phyloP scores from a whole-genome alignment of 2,797 vertebrate species.

The Thamnophis elegans region DNA sequence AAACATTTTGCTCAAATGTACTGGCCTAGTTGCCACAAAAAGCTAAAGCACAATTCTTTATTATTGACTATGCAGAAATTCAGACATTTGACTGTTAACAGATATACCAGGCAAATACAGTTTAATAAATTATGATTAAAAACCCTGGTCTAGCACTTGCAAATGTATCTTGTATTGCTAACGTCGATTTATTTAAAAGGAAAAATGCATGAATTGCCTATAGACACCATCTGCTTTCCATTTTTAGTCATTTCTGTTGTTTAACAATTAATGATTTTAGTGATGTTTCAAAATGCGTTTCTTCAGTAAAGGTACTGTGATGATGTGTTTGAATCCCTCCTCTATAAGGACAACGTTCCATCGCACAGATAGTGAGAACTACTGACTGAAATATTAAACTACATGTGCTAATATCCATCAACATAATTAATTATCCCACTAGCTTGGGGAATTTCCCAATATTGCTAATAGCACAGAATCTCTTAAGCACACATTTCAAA shows the following conservation, averaged over 20 bases:
- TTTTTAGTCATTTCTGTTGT: background rate
- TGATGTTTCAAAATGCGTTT: background rate
- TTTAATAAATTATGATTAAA: background rate
- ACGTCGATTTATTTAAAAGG: background rate
- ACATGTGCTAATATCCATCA: background rate
- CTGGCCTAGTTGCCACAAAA: background rate
- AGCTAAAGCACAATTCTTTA: background rate
- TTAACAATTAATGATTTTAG: background rate
- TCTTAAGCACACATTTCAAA: background rate
- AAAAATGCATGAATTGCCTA: background rate
- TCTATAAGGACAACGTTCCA: background rate
- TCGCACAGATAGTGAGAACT: background rate
- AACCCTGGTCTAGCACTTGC: background rate
- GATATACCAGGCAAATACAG: background rate
- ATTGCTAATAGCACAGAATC: background rate
- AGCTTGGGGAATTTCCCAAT: background rate
- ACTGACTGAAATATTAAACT: background rate
- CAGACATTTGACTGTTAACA: background rate
- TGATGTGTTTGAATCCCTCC: background rate
- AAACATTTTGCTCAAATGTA: background rate
- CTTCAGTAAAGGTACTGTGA: background rate
- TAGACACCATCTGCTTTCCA: background rate
- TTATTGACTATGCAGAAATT: background rate
- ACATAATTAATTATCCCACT: background rate
- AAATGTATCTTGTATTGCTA: background rate